Conservation (phyloP, 2,888 invertebrate species). For the Agelastica alni region DNA sequence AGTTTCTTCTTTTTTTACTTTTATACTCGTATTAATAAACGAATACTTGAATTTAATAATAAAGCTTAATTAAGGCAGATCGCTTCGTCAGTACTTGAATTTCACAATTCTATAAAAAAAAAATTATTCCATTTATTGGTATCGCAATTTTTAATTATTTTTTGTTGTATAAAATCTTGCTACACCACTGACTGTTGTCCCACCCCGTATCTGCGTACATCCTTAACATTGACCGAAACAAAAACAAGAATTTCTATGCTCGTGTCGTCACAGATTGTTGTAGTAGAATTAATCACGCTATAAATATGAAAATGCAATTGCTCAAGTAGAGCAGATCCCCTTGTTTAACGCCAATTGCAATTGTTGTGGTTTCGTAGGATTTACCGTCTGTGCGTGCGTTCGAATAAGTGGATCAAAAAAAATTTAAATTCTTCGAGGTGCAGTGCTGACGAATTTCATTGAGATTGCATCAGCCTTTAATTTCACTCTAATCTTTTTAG, state of each 20-base stretch:
- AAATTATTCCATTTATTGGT: no score
- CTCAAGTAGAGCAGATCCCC: slow-evolving; percentile 52
- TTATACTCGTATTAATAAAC: no score
- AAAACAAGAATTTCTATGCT: slow-evolving; percentile 50
- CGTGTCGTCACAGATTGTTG: slow-evolving; percentile 44
- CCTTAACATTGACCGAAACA: slow-evolving; percentile 49
- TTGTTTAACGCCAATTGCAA: slow-evolving; percentile 38
- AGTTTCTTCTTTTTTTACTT: no score
- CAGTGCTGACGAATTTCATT: neutral
- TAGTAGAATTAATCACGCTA: slow-evolving; percentile 31
- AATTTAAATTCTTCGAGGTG: slow-evolving; percentile 6
- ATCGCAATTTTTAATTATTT: no score
- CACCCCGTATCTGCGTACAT: slow-evolving; percentile 8
- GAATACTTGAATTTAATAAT: no score
- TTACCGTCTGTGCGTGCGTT: slow-evolving; percentile 8
- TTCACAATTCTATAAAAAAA: no score
- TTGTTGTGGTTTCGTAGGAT: slow-evolving; percentile 22
- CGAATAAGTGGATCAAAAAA: slow-evolving; percentile 15
- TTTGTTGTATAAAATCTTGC: neutral
- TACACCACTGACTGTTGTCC: slow-evolving; percentile 3
- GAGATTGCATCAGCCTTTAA: no score
- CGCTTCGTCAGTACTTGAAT: no score
- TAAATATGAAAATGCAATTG: slow-evolving; percentile 42
- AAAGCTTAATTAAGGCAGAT: no score
- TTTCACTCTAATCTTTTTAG: no score